Conservation (phyloP, 2,888 invertebrate species). For the Leptinotarsa haldemani region DNA sequence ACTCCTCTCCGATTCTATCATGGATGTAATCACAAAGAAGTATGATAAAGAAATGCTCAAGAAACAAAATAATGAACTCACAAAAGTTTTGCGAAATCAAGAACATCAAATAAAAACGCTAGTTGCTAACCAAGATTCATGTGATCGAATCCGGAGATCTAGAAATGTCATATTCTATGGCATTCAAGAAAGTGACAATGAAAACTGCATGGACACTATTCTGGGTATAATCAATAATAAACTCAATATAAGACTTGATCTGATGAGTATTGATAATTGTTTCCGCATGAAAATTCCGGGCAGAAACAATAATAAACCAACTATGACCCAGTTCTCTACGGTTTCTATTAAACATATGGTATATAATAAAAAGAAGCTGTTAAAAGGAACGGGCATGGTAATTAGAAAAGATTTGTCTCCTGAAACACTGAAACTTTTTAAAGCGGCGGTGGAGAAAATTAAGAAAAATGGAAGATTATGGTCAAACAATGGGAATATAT, state of each 20-base stretch:
- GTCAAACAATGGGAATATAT: slow-evolving; percentile 16
- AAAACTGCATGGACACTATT: slow-evolving; percentile 8
- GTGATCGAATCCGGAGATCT: slow-evolving; percentile 4
- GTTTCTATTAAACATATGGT: slow-evolving; percentile 13
- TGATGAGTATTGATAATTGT: slow-evolving; percentile 9
- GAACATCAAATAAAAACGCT: slow-evolving; percentile 4
- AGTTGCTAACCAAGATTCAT: slow-evolving; percentile 15
- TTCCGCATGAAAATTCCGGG: slow-evolving; percentile 8
- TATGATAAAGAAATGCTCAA: slow-evolving; percentile 21
- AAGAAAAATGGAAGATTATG: slow-evolving; percentile 21
- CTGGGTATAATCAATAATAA: slow-evolving; percentile 3
- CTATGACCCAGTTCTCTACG: slow-evolving; percentile 4
- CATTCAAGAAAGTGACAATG: not conserved
- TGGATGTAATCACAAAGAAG: slow-evolving; percentile 19
- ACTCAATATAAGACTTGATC: slow-evolving; percentile 13
- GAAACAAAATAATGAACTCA: slow-evolving; percentile 1
- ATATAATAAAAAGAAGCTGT: slow-evolving; percentile 25
- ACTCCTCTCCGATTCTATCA: slow-evolving; percentile 18
- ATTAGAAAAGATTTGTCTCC: slow-evolving; percentile 11
- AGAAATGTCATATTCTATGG: slow-evolving; percentile 7
- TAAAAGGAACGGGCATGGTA: too few species aligned
- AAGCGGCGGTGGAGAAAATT: slow-evolving; percentile 20
- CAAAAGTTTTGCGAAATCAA: slow-evolving; percentile 3
- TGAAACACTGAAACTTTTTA: slow-evolving; percentile 2
- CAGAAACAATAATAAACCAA: slow-evolving; percentile 7